Base-by-base conservation (phyloP, 1,140 invertebrate species). In the Calephelis virginiensis region DNA sequence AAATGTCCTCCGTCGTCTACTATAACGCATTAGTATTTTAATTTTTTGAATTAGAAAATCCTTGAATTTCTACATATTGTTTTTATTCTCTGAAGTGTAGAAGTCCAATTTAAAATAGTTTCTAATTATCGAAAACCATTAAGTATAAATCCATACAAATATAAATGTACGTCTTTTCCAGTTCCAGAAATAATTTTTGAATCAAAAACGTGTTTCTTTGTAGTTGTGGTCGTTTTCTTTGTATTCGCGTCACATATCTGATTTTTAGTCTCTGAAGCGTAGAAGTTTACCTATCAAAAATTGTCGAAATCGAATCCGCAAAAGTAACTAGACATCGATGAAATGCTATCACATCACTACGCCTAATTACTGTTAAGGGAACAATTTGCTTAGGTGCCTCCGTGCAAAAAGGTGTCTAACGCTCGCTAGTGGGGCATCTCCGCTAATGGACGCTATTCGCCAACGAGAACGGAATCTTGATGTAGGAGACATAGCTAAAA, bases 321-420 rank as follows among this genome's bases (percentile, higher is more conserved):
- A 0, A 5, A 53, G 12, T 53, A 43, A n/a, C 14, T 40, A 28
- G 37, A 8, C 13, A 53, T 17, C 13, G 43, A 56, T 53, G 43
- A 43, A 43, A 40, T 28, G 40, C 11, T 37, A 12, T 3, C 13
- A 11, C 61, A 63, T 48, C 67, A 37, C 67, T 64, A 67, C 65
- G 59, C 61, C 65, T 61, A 61, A 67, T 49, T 63, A 63, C 61
- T 50, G 59, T 48, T 67, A 67, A 67, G 66, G 48, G 56, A 67
- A 67, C 66, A 49, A 62, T 67, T 67, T 67, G 56, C 50, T 69
- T 69, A 64, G 67, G 45, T 69, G 63, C 28, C 61, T 67, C 48
- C 60, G 47, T 43, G 61, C 60, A 67, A 67, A 67, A 67, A 67
- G 53, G 56, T 53, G 64, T 66, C 61, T 67, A 56, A 56, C 53